Evolutionary conservation across 2,797 vertebrate genomes (phyloP), one percentile per base, ranked within the genome.

Genomic region (Muraenolepis orangiensis): DNA sequence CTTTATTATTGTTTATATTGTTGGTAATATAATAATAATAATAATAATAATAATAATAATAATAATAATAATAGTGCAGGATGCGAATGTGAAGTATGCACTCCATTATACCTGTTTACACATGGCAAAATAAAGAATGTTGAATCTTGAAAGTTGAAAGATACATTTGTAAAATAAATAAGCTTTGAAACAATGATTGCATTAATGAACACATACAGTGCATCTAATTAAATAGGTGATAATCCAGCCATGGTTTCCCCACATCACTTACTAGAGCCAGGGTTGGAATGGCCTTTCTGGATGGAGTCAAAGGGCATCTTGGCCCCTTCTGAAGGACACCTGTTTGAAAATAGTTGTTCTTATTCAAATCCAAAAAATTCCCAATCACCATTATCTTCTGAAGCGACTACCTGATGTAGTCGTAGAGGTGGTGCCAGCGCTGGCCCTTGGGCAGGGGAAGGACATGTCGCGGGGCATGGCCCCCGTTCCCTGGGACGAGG

Each of bases 391-490:
- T 51, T 51, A 51, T 51, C 42, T 18, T 20, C 42, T 51, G 2
- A 16, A 18, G 42, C 42, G 0, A 51, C 42, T 20, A 51, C 98
- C 93, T 94, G 83, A 98, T 91, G 74, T 95, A 94, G 79, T 97
- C 90, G 0, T 99, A 99, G 73, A 90, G 86, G 72, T 96, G 87
- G 0, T 96, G 94, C 98, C 98, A 99, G 12, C 77, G 92, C 76
- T 86, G 70, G 30, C 96, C 96, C 79, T 93, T 95, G 0, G 96
- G 94, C 70, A 98, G 93, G 0, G 96, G 81, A 97, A 99, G 0
- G 95, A 90, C 95, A 99, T 95, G 40, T 98, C 97, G 78, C 96
- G 93, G 1, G 98, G 98, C 85, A 98, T 94, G 5, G 97, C 91
- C 32, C 90, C 81, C 0, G 89, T 75, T 26, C 95, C 93, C 0